phyloP scores from a whole-genome alignment of 2,888 invertebrate species.

The Aelia acuminata region DNA sequence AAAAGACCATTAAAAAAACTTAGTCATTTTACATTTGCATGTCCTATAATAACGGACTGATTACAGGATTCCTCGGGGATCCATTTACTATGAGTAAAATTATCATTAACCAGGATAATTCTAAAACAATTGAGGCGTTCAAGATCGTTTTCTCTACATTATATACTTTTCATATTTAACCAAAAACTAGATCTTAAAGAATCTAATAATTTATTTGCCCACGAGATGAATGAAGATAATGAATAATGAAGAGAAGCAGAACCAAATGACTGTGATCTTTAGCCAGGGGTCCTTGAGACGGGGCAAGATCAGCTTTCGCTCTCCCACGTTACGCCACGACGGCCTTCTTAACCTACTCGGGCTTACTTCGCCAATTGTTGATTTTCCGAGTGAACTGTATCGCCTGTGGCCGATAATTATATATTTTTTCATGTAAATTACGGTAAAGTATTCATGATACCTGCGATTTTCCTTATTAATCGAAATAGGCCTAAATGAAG shows the following conservation, averaged over 20 bases:
- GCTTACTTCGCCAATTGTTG: background rate
- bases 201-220: background rate
- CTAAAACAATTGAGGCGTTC: no score
- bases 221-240: background rate
- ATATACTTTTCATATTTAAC: background rate
- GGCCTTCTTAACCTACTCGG: background rate
- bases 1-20: no score
- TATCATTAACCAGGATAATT: no score
- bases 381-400: background rate
- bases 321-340: background rate
- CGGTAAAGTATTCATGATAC: no score
- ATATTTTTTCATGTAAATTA: no score
- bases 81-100: no score
- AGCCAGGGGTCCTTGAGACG: background rate
- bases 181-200: background rate
- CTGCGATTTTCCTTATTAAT: no score
- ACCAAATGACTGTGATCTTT: constrained; percentile 1
- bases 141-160: no score
- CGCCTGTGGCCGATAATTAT: background rate
- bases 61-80: no score
- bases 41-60: no score
- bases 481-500: no score
- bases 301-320: background rate
- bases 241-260: background rate
- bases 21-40: no score